Percentiles rank a stretch among this genome's conserved stretches.
phyloP scores from a whole-genome alignment of 1,140 invertebrate species.

The Hycleus phaleratus region DNA sequence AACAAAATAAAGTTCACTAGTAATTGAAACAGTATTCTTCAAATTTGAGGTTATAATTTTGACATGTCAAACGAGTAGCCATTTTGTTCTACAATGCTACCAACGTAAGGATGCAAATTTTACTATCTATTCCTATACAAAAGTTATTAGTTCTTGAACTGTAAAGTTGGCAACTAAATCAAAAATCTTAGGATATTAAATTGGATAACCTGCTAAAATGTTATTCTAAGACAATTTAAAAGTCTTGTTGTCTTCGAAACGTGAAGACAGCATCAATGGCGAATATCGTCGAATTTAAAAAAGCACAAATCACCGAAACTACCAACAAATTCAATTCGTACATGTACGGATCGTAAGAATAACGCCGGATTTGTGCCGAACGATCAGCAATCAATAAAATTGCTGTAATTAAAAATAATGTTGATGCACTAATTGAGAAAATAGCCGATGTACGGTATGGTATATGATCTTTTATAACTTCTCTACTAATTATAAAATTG shows the following conservation, averaged over 20 bases:
- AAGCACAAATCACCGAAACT: constrained; percentile 46
- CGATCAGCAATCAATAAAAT: constrained; percentile 33
- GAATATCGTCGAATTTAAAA: constrained; percentile 44
- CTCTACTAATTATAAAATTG: constrained; percentile 47
- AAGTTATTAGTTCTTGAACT: too few species aligned
- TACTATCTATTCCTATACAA: too few species aligned
- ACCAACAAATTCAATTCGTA: constrained; percentile 50
- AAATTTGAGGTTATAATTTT: background rate
- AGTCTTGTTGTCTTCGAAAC: constrained; percentile 35
- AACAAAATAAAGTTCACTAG: too few species aligned
- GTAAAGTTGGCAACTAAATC: too few species aligned
- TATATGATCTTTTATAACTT: constrained; percentile 53
- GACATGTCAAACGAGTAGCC: background rate
- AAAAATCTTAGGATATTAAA: too few species aligned
- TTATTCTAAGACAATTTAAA: background rate
- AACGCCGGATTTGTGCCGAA: constrained; percentile 41
- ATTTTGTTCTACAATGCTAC: too few species aligned
- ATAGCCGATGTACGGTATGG: constrained; percentile 54
- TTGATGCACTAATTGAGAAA: constrained; percentile 51
- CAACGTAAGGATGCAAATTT: too few species aligned
- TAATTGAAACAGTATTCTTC: too few species aligned
- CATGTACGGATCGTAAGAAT: constrained; percentile 45
- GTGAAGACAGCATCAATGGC: constrained; percentile 46
- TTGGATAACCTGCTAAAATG: too few species aligned
- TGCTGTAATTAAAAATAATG: constrained; percentile 54